A percentile compares a stretch with the other conserved stretches of the same genome.
These are phyloP conservation scores for Drosophila quadrilineata DNA, from an alignment of 1,140 invertebrate species.

Conservation along the genomic window DNA sequence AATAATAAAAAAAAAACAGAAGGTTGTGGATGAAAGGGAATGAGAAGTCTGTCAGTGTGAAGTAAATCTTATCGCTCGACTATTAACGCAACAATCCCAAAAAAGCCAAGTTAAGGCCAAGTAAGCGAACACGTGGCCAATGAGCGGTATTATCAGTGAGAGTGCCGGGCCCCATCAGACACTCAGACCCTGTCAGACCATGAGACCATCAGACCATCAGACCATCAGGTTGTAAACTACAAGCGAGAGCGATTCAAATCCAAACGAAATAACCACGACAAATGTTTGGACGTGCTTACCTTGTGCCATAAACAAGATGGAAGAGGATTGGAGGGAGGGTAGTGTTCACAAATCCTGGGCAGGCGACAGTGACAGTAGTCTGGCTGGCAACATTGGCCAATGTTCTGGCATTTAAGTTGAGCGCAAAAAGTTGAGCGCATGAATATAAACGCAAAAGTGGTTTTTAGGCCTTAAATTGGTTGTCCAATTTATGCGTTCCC, in stretches of 20 bases:
- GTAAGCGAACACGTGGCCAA: slow-evolving; percentile 52
- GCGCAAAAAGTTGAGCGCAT: slow-evolving; percentile 46
- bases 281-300: slow-evolving; percentile 76
- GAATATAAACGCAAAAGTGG: slow-evolving; percentile 76
- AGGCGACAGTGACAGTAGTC: slow-evolving; percentile 13
- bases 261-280: slow-evolving; percentile 77
- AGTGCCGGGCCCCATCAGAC: slow-evolving; percentile 25
- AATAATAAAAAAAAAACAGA: slow-evolving; percentile 6
- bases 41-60: slow-evolving; percentile 21
- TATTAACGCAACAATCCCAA: slow-evolving; percentile 68
- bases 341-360: slow-evolving; percentile 48
- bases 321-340: slow-evolving; percentile 1
- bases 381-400: slow-evolving; percentile 21
- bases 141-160: slow-evolving; percentile 49
- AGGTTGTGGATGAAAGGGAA: too few relatives aligned
- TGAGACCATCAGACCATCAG: slow-evolving; percentile 16
- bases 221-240: slow-evolving; percentile 71
- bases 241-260: slow-evolving; percentile 64
- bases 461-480: slow-evolving; percentile 79
- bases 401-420: slow-evolving; percentile 63
- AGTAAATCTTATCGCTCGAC: slow-evolving; percentile 60
- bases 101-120: slow-evolving; percentile 68
- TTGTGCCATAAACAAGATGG: slow-evolving; percentile 59
- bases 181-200: slow-evolving; percentile 38
- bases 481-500: slow-evolving; percentile 73